Evolutionary conservation across 2,113 vertebrate genomes (phyloP).

Genomic region (Mola mola): DNA sequence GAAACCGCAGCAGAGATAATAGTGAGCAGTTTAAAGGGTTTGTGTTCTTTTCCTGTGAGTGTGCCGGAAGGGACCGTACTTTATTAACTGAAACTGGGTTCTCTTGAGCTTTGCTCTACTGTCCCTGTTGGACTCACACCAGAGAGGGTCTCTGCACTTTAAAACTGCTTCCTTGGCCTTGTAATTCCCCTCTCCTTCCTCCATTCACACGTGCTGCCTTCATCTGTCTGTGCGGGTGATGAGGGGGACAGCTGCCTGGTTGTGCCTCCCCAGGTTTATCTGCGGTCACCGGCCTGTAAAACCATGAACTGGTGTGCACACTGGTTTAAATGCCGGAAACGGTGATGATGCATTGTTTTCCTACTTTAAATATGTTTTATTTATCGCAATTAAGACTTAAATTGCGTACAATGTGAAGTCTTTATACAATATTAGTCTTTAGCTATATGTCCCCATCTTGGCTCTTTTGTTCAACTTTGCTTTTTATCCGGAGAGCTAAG

Average conservation of each 20-base stretch:
- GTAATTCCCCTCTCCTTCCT: slow-evolving; percentile 53
- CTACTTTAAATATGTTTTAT: too few relatives aligned
- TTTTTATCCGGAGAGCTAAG: too few relatives aligned
- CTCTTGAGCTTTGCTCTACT: slow-evolving; percentile 34
- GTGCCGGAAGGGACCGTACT: slow-evolving; percentile 35
- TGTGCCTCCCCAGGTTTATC: too few relatives aligned
- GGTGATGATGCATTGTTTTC: too few relatives aligned
- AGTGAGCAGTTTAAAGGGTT: slow-evolving; percentile 46
- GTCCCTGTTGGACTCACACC: slow-evolving; percentile 43
- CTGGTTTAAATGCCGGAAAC: too few relatives aligned
- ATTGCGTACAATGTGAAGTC: too few relatives aligned
- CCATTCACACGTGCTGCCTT: slow-evolving; percentile 61
- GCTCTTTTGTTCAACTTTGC: slow-evolving; percentile 34
- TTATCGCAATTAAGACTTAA: too few relatives aligned
- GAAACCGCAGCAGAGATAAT: slow-evolving; percentile 3
- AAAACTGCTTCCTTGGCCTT: slow-evolving; percentile 27
- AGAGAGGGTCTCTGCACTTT: slow-evolving; percentile 37
- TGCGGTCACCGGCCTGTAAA: too few relatives aligned
- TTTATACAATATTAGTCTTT: too few relatives aligned
- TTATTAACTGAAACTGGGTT: slow-evolving; percentile 44
- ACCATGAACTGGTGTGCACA: too few relatives aligned
- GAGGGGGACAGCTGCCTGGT: slow-evolving; percentile 57
- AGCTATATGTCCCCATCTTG: too few relatives aligned
- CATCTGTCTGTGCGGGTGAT: slow-evolving; percentile 58
- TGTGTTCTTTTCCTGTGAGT: slow-evolving; percentile 36